These are phyloP conservation scores for Plecturocebus donacophilus DNA, from an alignment of 2,113 vertebrate species.

Conservation along the genomic window DNA sequence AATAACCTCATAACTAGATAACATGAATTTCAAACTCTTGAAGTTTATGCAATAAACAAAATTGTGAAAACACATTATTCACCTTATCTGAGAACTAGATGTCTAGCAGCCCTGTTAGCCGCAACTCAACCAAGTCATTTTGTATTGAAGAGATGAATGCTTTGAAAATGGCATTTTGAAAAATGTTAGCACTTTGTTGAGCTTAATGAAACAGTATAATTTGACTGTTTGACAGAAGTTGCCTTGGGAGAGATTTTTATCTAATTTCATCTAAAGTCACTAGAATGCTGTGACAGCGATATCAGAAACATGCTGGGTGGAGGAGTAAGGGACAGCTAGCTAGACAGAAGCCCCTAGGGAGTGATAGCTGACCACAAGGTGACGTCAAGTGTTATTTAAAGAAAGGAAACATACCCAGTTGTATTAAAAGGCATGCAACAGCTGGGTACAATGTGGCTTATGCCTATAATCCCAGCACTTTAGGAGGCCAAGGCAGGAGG, in stretches of 20 bases:
- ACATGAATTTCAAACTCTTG: conserved; percentile 6
- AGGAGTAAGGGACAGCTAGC: not conserved
- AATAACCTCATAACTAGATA: conserved; percentile 54
- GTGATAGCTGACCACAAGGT: not conserved
- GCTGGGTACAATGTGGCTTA: no score
- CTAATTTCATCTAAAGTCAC: conserved; percentile 39
- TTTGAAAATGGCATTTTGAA: conserved; percentile 74
- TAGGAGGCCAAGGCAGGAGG: no score
- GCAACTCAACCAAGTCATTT: conserved; percentile 57
- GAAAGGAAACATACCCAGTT: not conserved
- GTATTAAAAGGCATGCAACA: not conserved
- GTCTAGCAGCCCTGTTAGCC: conserved; percentile 31
- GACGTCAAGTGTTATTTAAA: not conserved
- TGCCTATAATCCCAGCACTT: no score
- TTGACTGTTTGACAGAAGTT: conserved; percentile 62
- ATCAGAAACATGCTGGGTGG: not conserved
- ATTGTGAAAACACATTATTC: conserved; percentile 10
- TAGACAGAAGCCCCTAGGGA: not conserved
- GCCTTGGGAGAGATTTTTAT: conserved; percentile 53
- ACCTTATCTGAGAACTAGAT: conserved; percentile 50
- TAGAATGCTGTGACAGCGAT: not conserved
- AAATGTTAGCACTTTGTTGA: conserved; percentile 69
- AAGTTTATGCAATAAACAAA: conserved; percentile 33
- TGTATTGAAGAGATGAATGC: conserved; percentile 58
- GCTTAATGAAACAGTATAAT: conserved; percentile 69